A percentile compares a stretch with the other conserved stretches of the same genome.
Evolutionary conservation across 2,113 vertebrate genomes (phyloP).

Genomic region (Pipra filicauda): DNA sequence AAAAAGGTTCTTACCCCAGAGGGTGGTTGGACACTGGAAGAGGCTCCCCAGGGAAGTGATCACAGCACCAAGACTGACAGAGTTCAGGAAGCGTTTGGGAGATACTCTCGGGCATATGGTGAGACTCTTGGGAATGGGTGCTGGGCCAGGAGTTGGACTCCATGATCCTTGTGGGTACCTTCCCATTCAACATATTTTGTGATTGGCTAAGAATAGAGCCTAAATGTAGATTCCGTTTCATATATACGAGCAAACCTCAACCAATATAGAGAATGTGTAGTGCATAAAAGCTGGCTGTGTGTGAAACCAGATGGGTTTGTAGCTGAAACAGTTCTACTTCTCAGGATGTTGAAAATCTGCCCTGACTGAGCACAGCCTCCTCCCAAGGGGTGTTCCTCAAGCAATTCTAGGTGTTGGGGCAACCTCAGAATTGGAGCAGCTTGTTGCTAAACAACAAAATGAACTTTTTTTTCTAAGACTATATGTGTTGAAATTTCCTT

Average conservation of each 20-base stretch:
- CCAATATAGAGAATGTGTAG: not conserved
- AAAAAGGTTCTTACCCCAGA: not conserved
- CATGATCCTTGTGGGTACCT: not conserved
- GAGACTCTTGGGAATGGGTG: not conserved
- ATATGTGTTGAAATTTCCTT: not conserved
- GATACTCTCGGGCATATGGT: not conserved
- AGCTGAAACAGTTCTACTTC: not conserved
- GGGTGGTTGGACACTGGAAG: not conserved
- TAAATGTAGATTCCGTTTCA: not conserved
- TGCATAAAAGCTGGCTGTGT: not conserved
- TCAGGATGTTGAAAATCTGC: not conserved
- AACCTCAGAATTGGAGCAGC: not conserved
- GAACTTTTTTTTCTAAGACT: not conserved
- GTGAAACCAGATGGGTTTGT: slow-evolving; percentile 25
- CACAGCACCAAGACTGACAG: not conserved
- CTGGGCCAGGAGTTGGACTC: not conserved
- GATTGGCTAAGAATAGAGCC: not conserved
- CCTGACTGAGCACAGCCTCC: not conserved
- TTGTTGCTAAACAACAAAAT: not conserved
- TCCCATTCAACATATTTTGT: not conserved
- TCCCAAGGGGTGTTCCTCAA: not conserved
- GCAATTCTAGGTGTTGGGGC: not conserved
- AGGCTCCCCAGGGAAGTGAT: not conserved
- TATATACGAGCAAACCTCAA: not conserved
- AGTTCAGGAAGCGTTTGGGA: not conserved